Conservation (phyloP, 2,797 vertebrate genomes). For the Myiothlypis chrysogaster region DNA sequence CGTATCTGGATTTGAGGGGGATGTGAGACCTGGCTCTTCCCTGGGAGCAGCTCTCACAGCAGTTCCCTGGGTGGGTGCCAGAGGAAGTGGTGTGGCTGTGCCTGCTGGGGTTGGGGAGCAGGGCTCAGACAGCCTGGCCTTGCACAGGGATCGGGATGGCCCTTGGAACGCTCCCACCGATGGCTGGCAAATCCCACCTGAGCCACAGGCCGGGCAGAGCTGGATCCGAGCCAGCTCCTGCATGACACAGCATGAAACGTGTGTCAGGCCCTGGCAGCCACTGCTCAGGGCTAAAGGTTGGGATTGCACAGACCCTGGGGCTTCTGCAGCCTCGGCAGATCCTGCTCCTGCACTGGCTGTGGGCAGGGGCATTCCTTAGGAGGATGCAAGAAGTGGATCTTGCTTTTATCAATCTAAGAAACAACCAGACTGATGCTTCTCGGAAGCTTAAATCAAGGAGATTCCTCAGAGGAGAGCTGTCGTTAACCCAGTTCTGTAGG, state of each 20-base stretch:
- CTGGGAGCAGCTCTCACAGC: background rate
- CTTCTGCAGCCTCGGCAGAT: background rate
- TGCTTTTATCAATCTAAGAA: background rate
- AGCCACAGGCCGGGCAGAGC: background rate
- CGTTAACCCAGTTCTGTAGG: background rate
- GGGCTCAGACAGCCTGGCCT: background rate
- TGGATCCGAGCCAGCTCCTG: background rate
- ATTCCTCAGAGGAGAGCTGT: background rate
- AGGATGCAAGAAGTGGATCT: fast-evolving
- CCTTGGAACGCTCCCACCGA: fast-evolving
- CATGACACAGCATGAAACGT: background rate
- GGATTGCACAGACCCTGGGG: fast-evolving
- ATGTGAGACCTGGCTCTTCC: background rate
- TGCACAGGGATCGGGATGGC: background rate
- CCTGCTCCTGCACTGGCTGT: background rate
- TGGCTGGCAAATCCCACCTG: background rate
- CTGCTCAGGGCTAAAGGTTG: background rate
- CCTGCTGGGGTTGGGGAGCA: background rate
- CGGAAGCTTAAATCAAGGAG: background rate
- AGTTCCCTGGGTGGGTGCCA: background rate
- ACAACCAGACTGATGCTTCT: background rate
- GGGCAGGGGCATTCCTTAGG: background rate
- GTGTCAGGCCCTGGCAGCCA: background rate
- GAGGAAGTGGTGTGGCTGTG: background rate
- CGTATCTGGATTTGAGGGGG: fast-evolving